Evolutionary conservation across 2,888 invertebrate genomes (phyloP).

Genomic region (Acrobasis consociella): DNA sequence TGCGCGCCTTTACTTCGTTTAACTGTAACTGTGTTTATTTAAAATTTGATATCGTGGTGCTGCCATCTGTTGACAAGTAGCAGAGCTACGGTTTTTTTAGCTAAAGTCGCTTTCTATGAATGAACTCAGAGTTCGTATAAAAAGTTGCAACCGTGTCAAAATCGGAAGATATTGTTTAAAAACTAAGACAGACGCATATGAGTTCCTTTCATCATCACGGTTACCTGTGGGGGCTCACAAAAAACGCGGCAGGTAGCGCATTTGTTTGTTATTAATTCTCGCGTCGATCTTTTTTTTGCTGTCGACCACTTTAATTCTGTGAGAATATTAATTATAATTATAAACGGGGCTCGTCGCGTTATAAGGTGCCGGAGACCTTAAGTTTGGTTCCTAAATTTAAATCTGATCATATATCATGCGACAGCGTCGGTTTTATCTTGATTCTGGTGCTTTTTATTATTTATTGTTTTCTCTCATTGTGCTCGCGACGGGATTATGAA

Average conservation of each 20-base stretch:
- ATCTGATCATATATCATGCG: slow-evolving; percentile 81
- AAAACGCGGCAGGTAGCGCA: slow-evolving; percentile 82
- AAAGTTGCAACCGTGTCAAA: slow-evolving; percentile 79
- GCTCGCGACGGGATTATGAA: slow-evolving; percentile 33
- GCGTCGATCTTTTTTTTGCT: slow-evolving; percentile 74
- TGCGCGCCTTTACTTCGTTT: slow-evolving; percentile 16
- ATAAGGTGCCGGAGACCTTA: slow-evolving; percentile 65
- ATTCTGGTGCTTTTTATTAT: slow-evolving; percentile 59
- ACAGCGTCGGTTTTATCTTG: slow-evolving; percentile 75
- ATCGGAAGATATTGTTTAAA: slow-evolving; percentile 76
- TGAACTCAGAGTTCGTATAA: slow-evolving; percentile 62
- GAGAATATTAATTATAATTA: slow-evolving; percentile 83
- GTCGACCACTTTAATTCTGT: slow-evolving; percentile 79
- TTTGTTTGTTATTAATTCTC: slow-evolving; percentile 84
- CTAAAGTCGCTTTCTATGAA: slow-evolving; percentile 67
- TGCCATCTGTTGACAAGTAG: slow-evolving; percentile 73
- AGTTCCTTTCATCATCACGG: slow-evolving; percentile 75
- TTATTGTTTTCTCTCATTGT: slow-evolving; percentile 49
- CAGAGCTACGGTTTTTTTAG: slow-evolving; percentile 49
- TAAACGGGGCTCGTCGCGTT: slow-evolving; percentile 77
- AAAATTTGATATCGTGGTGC: slow-evolving; percentile 29
- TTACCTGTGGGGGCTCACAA: slow-evolving; percentile 79
- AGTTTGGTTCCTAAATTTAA: slow-evolving; percentile 75
- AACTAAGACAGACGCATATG: slow-evolving; percentile 75
- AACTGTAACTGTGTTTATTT: slow-evolving; percentile 26